Evolutionary conservation across 2,113 vertebrate genomes (phyloP).

Genomic region (Melanostigma gelatinosum): DNA sequence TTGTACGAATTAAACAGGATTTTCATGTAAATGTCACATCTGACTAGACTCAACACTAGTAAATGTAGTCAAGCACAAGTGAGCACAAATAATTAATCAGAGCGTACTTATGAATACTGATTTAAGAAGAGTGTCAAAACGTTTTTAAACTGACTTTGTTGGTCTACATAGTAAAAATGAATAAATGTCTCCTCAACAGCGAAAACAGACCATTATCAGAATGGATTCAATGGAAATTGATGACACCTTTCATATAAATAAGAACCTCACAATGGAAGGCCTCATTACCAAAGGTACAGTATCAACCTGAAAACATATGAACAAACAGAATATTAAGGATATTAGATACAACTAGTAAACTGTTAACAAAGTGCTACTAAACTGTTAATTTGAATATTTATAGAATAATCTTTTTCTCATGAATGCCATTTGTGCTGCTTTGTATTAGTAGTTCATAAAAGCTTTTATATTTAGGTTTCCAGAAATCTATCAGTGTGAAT

Average conservation of each 20-base stretch:
- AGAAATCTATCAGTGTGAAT: background rate
- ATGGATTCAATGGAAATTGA: constrained; percentile 64
- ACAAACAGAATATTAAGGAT: rapidly evolving
- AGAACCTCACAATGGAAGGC: background rate
- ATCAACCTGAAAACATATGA: background rate
- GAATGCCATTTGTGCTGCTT: background rate
- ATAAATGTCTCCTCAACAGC: constrained; percentile 3
- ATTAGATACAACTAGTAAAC: background rate
- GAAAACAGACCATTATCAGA: background rate
- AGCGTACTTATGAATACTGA: background rate
- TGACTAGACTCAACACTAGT: background rate
- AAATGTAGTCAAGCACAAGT: background rate
- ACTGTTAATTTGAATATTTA: background rate
- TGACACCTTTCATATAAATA: background rate
- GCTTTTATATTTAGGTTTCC: background rate
- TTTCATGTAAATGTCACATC: background rate
- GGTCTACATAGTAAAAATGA: background rate
- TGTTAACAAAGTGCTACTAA: background rate
- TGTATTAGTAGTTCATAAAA: background rate
- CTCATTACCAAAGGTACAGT: constrained; percentile 32
- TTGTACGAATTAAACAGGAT: background rate
- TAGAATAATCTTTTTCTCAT: background rate
- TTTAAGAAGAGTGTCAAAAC: background rate
- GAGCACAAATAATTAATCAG: background rate
- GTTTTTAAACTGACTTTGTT: background rate